Conservation (phyloP, 2,888 invertebrate genomes). For the Erannis defoliaria region DNA sequence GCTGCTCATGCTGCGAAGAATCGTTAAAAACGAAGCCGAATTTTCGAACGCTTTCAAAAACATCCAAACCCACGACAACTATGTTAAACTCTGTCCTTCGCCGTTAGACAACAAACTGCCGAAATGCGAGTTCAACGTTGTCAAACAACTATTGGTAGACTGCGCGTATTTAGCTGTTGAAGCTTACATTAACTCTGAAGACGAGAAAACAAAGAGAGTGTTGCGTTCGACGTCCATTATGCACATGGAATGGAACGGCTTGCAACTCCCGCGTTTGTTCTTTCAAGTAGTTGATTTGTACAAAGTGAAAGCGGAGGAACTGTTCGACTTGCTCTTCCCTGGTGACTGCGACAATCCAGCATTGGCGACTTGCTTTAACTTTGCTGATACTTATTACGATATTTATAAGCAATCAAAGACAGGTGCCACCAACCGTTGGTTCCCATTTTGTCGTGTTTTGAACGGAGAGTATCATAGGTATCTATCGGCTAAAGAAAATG, state of each 20-base stretch:
- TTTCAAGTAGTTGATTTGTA: neutral
- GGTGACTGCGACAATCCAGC: neutral
- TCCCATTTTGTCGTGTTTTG: neutral
- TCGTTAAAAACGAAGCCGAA: constrained; percentile 1
- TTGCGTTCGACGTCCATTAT: neutral
- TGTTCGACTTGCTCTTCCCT: neutral
- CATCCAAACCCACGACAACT: neutral
- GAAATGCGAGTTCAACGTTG: neutral
- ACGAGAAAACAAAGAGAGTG: neutral
- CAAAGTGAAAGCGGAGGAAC: neutral
- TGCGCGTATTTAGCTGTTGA: constrained; percentile 3
- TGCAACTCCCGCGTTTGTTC: neutral
- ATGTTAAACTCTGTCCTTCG: constrained; percentile 3
- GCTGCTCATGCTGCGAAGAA: neutral
- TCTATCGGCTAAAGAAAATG: constrained; percentile 1
- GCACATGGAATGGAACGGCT: constrained; percentile 1
- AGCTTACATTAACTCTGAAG: constrained; percentile 1
- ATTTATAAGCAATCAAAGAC: neutral
- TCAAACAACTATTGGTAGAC: neutral
- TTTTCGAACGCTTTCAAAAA: constrained; percentile 1
- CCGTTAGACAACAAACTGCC: neutral
- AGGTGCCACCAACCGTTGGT: neutral
- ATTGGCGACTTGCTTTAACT: neutral
- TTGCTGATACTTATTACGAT: neutral
- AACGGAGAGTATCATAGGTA: neutral